Base-by-base conservation (phyloP, 2,797 vertebrate genomes). In the Tachyglossus aculeatus region DNA sequence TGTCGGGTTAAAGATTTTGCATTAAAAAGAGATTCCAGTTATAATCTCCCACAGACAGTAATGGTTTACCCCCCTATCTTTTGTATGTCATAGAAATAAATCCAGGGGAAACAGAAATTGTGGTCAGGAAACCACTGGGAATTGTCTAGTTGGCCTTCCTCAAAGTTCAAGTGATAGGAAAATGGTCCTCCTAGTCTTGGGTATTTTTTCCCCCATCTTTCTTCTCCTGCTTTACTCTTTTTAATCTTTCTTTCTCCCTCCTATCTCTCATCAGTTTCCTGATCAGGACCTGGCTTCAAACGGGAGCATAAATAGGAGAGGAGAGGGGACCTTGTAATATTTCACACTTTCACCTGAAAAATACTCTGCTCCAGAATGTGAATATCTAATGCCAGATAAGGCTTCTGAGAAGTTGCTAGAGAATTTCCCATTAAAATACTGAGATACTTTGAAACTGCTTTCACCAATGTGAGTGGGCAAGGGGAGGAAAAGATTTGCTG, bases 381-480 rank as follows among this genome's bases (percentile, higher is more conserved):
- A 85, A 84, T 85, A 69, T 80, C 54, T 80, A 84, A 88, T 83
- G 81, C 67, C 39, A 79, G 82, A 84, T 86, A 84, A 84, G 79
- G 53, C 27, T 64, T 75, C 81, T 3, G 45, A 80, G 77, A 63
- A 69, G 16, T 79, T 84, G 60, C 48, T 69, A 59, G 67, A 74
- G 80, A 84, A 73, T 85, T 89, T 88, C 79, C 85, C 70, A 85
- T 90, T 89, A 86, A 88, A 88, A 89, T 87, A 25, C 14, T 48
- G 61, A 81, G 80, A 80, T 85, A 81, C 32, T 74, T 25, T 14
- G 74, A 86, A 85, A 68, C 47, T 0, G 0, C 31, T 73, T 68
- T 67, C 54, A 78, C n/a, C 52, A 58, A 0, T 1, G 24, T 43
- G 69, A 82, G 71, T 80, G 74, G 70, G 83, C 72, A n/a, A n/a